Conservation (phyloP, 2,113 vertebrate genomes). For the Donacobius atricapilla region DNA sequence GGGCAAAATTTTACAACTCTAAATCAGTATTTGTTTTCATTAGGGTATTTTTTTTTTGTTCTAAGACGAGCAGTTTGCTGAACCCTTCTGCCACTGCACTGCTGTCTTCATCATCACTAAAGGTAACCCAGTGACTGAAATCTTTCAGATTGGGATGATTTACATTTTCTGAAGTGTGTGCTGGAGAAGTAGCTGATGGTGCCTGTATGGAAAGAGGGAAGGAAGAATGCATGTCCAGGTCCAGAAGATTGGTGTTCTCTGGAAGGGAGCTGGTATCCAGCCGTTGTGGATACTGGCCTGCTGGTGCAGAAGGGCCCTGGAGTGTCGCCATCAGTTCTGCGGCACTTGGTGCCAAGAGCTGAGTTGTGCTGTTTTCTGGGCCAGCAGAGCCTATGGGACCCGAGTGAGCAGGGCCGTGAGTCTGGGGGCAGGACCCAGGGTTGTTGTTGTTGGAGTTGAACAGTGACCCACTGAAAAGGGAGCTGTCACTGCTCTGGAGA, state of each 20-base stretch:
- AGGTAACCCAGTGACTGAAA: slow-evolving; percentile 46
- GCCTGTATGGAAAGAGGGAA: not conserved
- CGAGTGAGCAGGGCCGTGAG: rapidly evolving
- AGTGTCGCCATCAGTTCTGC: not conserved
- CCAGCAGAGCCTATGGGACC: not conserved
- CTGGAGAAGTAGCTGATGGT: not conserved
- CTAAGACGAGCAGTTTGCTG: slow-evolving; percentile 20
- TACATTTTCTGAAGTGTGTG: not conserved
- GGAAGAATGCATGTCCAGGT: not conserved
- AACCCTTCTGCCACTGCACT: slow-evolving; percentile 11
- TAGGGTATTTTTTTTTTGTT: not conserved
- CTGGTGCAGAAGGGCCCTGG: slow-evolving; percentile 4
- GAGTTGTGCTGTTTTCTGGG: not conserved
- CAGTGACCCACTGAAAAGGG: slow-evolving; percentile 4
- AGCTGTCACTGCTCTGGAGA: slow-evolving; percentile 54
- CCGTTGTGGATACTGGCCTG: not conserved
- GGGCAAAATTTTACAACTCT: not conserved
- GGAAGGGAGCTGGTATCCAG: not conserved
- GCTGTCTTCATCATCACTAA: slow-evolving; percentile 56
- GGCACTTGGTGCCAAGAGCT: not conserved
- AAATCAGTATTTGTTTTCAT: not conserved
- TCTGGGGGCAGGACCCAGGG: not conserved
- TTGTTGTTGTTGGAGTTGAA: not conserved
- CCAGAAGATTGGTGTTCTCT: slow-evolving; percentile 2
- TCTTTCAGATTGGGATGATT: not conserved